Base-by-base conservation (phyloP, 2,888 invertebrate genomes). In the Sinhomidia bicolor region DNA sequence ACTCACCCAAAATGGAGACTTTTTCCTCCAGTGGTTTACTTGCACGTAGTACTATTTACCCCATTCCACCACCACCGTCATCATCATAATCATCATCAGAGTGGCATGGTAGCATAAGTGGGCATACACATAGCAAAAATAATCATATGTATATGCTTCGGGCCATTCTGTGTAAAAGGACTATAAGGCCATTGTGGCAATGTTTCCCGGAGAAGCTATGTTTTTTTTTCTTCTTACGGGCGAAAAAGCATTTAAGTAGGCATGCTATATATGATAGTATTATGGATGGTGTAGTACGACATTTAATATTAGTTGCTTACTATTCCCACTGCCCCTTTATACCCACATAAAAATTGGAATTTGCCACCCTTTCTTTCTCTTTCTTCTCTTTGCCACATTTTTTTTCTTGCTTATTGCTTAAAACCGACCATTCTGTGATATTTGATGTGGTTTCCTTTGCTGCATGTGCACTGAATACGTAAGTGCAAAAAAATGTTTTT, bases 161-260 rank as follows among this genome's bases (percentile, higher is more conserved):
- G 26, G 78, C 36, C 78, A 57, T 78, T 54, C 32, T 78, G 36
- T 57, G 36, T 57, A 9, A 57, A 76, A 76, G 23, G 78, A 78
- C 17, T n/a, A n/a, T n/a, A n/a, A n/a, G n/a, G 78, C 78, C 57
- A 57, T 78, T 78, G 78, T 78, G 57, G n/a, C n/a, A n/a, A n/a
- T n/a, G n/a, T n/a, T n/a, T n/a, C n/a, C n/a, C n/a, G n/a, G n/a
- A n/a, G n/a, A n/a, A n/a, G n/a, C n/a, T n/a, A n/a, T n/a, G n/a
- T n/a, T n/a, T n/a, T n/a, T n/a, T n/a, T n/a, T n/a, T n/a, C n/a
- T n/a, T n/a, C n/a, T n/a, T n/a, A 32, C 14, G 29, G 7, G 14
- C 14, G 14, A n/a, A n/a, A n/a, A n/a, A n/a, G n/a, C n/a, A n/a
- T n/a, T n/a, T n/a, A n/a, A n/a, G n/a, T n/a, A n/a, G n/a, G n/a